Conservation (phyloP, 2,113 vertebrate genomes). For the Pterocles burchelli region DNA sequence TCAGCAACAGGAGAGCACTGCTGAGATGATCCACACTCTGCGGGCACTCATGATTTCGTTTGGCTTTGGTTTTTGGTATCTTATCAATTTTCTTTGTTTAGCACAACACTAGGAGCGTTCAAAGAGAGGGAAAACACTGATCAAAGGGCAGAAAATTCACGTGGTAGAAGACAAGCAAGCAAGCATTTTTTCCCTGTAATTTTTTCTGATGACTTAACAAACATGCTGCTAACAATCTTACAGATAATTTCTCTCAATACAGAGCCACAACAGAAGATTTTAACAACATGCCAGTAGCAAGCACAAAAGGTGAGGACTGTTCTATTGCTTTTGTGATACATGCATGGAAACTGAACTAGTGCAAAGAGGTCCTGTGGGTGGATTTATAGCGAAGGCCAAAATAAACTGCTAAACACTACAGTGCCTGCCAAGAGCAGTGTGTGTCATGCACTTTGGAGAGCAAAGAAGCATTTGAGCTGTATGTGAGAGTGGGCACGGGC, state of each 20-base stretch:
- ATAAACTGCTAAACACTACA: neutral
- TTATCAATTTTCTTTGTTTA: neutral
- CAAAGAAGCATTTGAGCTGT: neutral
- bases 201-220: neutral
- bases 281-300: conserved; percentile 14
- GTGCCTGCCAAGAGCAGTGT: neutral
- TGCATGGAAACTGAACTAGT: conserved; percentile 7
- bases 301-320: neutral
- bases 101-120: neutral
- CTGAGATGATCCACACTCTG: neutral
- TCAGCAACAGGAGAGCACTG: neutral
- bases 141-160: neutral
- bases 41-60: neutral
- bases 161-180: neutral
- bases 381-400: neutral
- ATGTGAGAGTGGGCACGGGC: neutral
- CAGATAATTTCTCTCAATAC: neutral
- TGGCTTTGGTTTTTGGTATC: neutral
- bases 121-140: conserved; percentile 36
- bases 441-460: conserved; percentile 17
- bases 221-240: conserved; percentile 3
- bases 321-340: neutral
- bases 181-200: neutral
- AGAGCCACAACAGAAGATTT: neutral
- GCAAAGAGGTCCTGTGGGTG: neutral